Evolutionary conservation across 2,797 vertebrate species (phyloP).

Genomic region (Manis pentadactyla): DNA sequence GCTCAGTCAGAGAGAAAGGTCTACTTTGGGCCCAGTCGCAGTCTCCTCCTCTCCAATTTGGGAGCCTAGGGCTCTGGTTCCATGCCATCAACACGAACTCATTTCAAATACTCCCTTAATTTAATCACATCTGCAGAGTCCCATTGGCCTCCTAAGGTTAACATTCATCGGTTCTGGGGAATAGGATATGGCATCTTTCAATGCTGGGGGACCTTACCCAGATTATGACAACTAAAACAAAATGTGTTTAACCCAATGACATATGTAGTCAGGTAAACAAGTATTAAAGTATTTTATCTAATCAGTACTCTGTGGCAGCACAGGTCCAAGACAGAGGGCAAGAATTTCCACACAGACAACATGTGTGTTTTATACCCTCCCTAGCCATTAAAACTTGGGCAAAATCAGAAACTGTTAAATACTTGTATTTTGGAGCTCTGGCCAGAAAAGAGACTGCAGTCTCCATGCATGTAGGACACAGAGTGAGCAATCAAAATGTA

Average conservation of each 20-base stretch:
- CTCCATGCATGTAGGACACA: neutral
- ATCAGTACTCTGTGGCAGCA: neutral
- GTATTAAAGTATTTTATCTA: neutral
- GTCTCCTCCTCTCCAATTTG: no score
- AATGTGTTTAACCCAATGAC: no score
- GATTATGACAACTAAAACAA: neutral
- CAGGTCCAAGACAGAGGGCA: neutral
- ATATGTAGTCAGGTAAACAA: neutral
- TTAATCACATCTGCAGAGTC: no score
- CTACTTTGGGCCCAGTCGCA: neutral
- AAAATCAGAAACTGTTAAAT: no score
- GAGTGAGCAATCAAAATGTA: neutral
- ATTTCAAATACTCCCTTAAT: neutral
- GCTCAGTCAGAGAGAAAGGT: neutral
- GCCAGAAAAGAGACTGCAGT: no score
- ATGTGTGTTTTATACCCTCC: no score
- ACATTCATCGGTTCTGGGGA: no score
- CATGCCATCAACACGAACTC: neutral
- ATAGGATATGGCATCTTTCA: no score
- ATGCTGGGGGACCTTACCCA: neutral
- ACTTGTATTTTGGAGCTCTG: no score
- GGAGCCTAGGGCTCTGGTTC: neutral
- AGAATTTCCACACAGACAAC: neutral
- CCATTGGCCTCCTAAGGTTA: neutral
- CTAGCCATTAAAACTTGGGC: no score